These are phyloP conservation scores for Spatulosminthurus flaviceps DNA, from an alignment of 2,888 invertebrate species.

Conservation along the genomic window DNA sequence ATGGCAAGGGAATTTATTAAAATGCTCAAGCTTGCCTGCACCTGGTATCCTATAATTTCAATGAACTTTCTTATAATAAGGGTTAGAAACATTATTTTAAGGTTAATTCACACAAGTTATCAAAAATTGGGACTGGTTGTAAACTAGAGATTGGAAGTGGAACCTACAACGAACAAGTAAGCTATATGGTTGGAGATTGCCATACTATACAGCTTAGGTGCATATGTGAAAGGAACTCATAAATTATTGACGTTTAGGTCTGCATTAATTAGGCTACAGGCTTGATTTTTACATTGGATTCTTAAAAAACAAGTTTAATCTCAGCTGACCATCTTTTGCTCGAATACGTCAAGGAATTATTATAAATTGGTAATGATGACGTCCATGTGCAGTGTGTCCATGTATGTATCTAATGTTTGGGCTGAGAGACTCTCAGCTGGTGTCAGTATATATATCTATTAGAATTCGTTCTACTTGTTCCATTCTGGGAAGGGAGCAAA, in stretches of 20 bases:
- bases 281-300: background rate
- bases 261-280: slow-evolving; percentile 16
- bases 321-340: slow-evolving; percentile 21
- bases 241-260: slow-evolving; percentile 20
- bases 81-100: no score
- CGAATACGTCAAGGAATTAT: slow-evolving; percentile 7
- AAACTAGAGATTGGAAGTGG: no score
- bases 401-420: background rate
- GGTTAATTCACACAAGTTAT: no score
- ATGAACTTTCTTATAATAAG: background rate
- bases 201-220: no score
- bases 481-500: slow-evolving; percentile 1
- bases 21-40: background rate
- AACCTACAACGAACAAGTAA: no score
- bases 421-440: background rate
- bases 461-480: slow-evolving; percentile 13
- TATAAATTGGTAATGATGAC: slow-evolving; percentile 20
- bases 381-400: background rate
- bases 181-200: no score
- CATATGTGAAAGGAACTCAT: slow-evolving; percentile 6
- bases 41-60: background rate
- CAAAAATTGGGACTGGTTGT: no score
- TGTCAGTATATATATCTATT: slow-evolving; percentile 2
- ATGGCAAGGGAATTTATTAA: background rate
- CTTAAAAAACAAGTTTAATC: slow-evolving; percentile 23